Conservation (phyloP, 2,113 vertebrate genomes). For the cattle (Bos taurus) region ARS-UCD2.0 NC_037335.1:5598001-5598500, state of each 20-base stretch:
- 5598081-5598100: not conserved
- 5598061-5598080: not conserved
- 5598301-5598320: not conserved
- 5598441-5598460: not conserved
- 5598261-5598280: not conserved
- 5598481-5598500: not conserved
- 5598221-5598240: too few relatives aligned
- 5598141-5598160: not conserved
- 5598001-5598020: not conserved
- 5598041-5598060: not conserved
- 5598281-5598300: not conserved
- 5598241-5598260: not conserved
- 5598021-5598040: not conserved
- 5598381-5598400: not conserved
- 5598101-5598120: not conserved
- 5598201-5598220: not conserved
- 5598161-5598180: not conserved
- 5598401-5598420: not conserved
- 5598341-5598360: not conserved
- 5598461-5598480: not conserved
- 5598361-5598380: not conserved
- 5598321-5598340: not conserved
- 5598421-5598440: not conserved
- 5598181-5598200: not conserved
- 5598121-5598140: not conserved